phyloP scores from a whole-genome alignment of 2,888 invertebrate species.

The Zaprionus obscuricornis region DNA sequence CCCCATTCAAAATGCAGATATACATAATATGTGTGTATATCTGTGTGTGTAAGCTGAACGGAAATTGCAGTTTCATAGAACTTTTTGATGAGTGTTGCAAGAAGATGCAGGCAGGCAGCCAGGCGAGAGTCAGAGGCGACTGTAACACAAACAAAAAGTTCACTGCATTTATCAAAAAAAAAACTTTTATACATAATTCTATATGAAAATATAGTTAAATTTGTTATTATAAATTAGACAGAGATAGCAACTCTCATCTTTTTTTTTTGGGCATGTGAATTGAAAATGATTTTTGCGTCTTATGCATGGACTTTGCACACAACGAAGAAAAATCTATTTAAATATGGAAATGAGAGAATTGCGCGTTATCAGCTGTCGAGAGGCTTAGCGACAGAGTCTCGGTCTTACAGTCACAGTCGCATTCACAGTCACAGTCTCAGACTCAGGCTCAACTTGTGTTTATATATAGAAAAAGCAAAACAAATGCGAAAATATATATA shows the following conservation, averaged over 20 bases:
- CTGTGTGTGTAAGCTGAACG: conserved; percentile 38
- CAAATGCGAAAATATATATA: conserved; percentile 34
- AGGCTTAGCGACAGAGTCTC: conserved; percentile 8
- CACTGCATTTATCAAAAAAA: conserved; percentile 22
- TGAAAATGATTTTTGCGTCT: conserved; percentile 39
- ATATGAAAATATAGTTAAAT: conserved; percentile 18
- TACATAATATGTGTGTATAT: neutral
- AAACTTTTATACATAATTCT: neutral
- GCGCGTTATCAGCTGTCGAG: conserved; percentile 4
- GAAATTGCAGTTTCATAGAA: conserved; percentile 54
- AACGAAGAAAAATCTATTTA: neutral
- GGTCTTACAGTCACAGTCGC: no score
- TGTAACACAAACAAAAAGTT: conserved; percentile 14
- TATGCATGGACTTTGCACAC: conserved; percentile 31
- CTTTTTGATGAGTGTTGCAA: no score
- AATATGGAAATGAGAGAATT: conserved; percentile 28
- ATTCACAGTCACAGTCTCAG: conserved; percentile 1
- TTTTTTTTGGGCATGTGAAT: conserved; percentile 25
- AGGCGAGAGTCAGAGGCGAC: conserved; percentile 11
- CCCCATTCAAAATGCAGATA: conserved; percentile 10
- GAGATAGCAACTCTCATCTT: neutral
- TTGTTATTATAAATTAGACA: conserved; percentile 18
- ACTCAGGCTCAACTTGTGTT: conserved; percentile 10
- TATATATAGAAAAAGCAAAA: conserved; percentile 13
- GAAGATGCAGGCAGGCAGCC: conserved; percentile 16